Conservation (phyloP, 2,797 vertebrate genomes). For the Hydrolagus colliei region DNA sequence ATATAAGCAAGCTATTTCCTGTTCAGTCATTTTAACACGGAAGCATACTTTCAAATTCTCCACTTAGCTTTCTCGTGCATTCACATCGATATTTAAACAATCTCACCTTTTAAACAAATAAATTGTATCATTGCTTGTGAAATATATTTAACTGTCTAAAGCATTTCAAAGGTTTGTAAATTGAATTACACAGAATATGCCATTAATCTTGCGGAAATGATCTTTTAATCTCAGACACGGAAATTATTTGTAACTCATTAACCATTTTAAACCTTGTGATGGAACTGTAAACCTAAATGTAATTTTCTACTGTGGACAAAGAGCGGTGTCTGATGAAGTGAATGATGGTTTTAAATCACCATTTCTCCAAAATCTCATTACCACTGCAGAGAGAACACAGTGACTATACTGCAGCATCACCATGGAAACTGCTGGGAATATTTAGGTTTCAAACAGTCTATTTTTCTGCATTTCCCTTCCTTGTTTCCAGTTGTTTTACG, state of each 20-base stretch:
- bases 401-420: conserved; percentile 23
- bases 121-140: not conserved
- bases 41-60: no score
- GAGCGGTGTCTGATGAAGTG: conserved; percentile 21
- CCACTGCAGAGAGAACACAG: conserved; percentile 28
- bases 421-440: conserved; percentile 30
- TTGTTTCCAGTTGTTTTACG: conserved; percentile 7
- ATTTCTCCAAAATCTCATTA: conserved; percentile 31
- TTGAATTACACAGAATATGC: not conserved
- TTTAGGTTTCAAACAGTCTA: conserved; percentile 20
- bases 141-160: not conserved
- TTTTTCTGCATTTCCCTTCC: conserved; percentile 13
- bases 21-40: no score
- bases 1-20: no score
- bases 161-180: not conserved
- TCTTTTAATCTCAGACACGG: no score
- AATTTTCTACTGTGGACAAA: not conserved
- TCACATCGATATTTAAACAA: not conserved
- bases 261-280: not conserved
- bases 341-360: conserved; percentile 31
- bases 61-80: no score
- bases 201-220: no score
- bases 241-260: not conserved
- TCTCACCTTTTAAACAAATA: not conserved
- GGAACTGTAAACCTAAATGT: not conserved